A percentile compares a stretch with the other conserved stretches of the same genome.
Evolutionary conservation across 2,888 invertebrate species (phyloP).

Genomic region (Pyrrhosoma nymphula): DNA sequence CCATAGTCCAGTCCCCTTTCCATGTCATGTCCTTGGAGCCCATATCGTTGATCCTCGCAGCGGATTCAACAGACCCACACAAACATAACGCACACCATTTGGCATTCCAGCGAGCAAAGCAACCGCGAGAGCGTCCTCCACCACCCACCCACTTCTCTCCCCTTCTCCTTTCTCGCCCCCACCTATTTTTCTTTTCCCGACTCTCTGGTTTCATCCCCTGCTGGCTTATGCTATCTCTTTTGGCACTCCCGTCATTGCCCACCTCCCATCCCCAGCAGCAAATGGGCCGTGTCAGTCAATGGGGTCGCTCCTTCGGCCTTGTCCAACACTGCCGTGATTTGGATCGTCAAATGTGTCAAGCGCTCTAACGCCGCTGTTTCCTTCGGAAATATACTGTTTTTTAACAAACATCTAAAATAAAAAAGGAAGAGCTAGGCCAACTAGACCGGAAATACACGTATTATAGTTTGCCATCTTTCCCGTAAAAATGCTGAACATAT

Average conservation of each 20-base stretch:
- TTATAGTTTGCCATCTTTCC: too few relatives aligned
- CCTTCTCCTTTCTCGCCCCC: not conserved
- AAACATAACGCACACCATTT: too few relatives aligned
- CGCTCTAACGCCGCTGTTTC: not conserved
- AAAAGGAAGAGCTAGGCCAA: too few relatives aligned
- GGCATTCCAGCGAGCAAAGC: too few relatives aligned
- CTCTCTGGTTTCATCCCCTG: not conserved
- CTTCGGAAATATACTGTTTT: not conserved
- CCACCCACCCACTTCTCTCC: not conserved
- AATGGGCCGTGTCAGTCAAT: not conserved
- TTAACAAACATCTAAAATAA: not conserved
- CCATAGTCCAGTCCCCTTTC: not conserved
- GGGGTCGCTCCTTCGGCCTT: not conserved
- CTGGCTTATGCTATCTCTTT: not conserved
- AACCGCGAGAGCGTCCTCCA: not conserved
- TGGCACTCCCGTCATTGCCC: not conserved
- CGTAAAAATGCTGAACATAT: too few relatives aligned
- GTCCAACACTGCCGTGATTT: not conserved
- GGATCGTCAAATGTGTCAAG: not conserved
- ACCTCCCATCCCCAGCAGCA: not conserved
- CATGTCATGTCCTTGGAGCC: not conserved
- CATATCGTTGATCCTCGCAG: not conserved
- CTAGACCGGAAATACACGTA: too few relatives aligned
- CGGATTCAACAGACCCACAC: too few relatives aligned
- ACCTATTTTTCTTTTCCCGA: not conserved